Base-by-base conservation (phyloP, 1,140 invertebrate species). In the Leptopilina clavipes region DNA sequence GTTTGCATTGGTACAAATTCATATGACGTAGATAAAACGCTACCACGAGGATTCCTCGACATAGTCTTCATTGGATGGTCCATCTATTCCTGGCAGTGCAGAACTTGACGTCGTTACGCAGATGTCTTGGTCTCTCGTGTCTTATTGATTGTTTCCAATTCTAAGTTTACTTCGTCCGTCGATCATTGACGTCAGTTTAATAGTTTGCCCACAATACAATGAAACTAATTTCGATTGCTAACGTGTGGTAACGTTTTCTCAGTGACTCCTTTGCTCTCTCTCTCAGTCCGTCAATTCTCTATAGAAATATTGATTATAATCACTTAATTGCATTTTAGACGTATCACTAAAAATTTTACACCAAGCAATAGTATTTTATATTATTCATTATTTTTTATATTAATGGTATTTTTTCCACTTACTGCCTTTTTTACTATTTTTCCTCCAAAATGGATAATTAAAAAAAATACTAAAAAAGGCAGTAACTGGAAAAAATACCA, bases 61-160 rank as follows among this genome's bases (percentile, higher is more conserved):
- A 83, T 82, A 81, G 82, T 82, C 75, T 75, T 75, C 76, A 72
- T 84, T 82, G 75, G 82, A 82, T 83, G 82, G 83, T 81, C 83
- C 78, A 82, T 87, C 85, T 90, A 90, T 90, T 90, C 88, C 87
- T 89, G 87, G 89, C 89, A 90, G 89, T 90, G 76, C 83, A 76
- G 76, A 86, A 79, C 82, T 82, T 77, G 86, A 81, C 84, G 82
- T 76, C 83, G 86, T 85, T 83, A 85, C 82, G 85, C 76, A 84
- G 77, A 82, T 82, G 78, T 83, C 84, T 84, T 81, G 72, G 71
- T 77, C 77, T 76, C 73, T 82, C 74, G 43, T 44, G 48, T 83
- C 78, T 81, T 71, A 45, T 76, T 77, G 77, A 71, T 75, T 71
- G 45, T 65, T 65, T 65, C 59, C 59, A 65, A 65, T 37, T 65